phyloP scores from a whole-genome alignment of 1,140 invertebrate genomes.

The Asobara japonica region DNA sequence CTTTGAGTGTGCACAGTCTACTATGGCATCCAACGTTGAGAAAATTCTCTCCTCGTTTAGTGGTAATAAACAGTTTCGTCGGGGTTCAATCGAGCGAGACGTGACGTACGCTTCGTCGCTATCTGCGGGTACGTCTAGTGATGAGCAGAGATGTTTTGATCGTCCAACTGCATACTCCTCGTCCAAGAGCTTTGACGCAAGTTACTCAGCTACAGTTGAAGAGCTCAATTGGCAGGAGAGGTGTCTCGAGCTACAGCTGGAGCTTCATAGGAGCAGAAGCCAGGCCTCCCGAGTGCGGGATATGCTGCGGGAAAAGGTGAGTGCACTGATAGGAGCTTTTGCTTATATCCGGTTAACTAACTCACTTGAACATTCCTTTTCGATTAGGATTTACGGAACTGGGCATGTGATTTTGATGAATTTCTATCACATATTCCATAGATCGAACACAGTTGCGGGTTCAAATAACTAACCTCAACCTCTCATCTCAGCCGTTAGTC shows the following conservation, averaged over 20 bases:
- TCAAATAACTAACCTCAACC: no score
- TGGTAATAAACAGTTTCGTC: slow-evolving; percentile 16
- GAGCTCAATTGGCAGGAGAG: slow-evolving; percentile 83
- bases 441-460: no score
- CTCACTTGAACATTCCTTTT: no score
- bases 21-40: slow-evolving; percentile 25
- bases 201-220: slow-evolving; percentile 61
- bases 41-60: slow-evolving; percentile 18
- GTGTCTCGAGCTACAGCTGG: slow-evolving; percentile 83
- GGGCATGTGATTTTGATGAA: no score
- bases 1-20: slow-evolving; percentile 9
- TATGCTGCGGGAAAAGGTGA: slow-evolving; percentile 86
- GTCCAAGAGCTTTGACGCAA: slow-evolving; percentile 59
- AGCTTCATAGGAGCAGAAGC: slow-evolving; percentile 82
- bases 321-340: no score
- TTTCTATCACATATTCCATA: no score
- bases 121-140: slow-evolving; percentile 44
- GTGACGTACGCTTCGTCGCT: slow-evolving; percentile 27
- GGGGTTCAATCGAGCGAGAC: slow-evolving; percentile 25
- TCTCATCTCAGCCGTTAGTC: no score
- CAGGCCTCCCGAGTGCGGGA: slow-evolving; percentile 86
- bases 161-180: slow-evolving; percentile 49
- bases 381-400: no score
- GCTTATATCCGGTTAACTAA: no score
- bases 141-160: slow-evolving; percentile 51